Conservation (phyloP, 92 coral and sea anemone genomes). For the Actinostola sp. region DNA sequence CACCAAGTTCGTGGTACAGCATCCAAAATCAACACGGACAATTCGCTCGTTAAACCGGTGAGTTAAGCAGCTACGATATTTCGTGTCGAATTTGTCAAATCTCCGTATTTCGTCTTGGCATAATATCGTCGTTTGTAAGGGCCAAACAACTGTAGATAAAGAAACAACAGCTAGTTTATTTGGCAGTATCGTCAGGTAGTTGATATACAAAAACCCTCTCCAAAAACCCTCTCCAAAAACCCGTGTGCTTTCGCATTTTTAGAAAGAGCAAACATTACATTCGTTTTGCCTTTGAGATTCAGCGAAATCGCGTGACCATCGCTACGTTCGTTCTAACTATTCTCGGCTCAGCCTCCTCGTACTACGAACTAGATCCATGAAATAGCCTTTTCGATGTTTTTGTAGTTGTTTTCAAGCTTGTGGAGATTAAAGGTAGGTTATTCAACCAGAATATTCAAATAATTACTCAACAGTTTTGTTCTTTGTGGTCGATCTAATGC, state of each 20-base stretch:
- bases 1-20: not conserved
- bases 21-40: not conserved
- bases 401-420: not conserved
- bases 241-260: not conserved
- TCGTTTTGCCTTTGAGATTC: conserved; percentile 4
- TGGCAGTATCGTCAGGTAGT: not conserved
- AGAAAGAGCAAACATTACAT: not conserved
- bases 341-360: not conserved
- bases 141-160: no score
- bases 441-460: conserved; percentile 22
- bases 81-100: no score
- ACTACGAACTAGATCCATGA: not conserved
- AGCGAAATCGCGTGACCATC: conserved; percentile 18
- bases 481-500: conserved; percentile 74
- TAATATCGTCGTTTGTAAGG: no score
- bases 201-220: not conserved
- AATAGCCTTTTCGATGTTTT: not conserved
- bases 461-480: conserved; percentile 21
- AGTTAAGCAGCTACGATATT: no score
- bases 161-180: no score
- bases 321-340: not conserved
- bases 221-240: no score
- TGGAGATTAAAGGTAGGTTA: not conserved
- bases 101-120: no score
- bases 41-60: not conserved